phyloP scores from a whole-genome alignment of 2,888 invertebrate species.

The Nesidiocoris tenuis region DNA sequence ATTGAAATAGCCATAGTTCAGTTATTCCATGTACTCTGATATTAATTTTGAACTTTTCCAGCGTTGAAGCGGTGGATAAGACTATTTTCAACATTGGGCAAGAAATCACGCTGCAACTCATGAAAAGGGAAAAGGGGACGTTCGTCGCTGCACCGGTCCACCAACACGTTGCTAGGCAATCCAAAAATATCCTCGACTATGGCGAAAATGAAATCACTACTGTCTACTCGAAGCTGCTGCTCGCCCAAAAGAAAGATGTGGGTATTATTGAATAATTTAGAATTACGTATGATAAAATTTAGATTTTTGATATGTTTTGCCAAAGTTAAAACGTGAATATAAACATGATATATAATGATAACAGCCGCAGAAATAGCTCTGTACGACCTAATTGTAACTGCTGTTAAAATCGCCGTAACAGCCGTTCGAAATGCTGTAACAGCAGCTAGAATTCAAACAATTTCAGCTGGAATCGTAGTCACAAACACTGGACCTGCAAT shows the following conservation, averaged over 20 bases:
- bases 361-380: not conserved
- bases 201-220: conserved; percentile 59
- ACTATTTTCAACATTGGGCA: conserved; percentile 64
- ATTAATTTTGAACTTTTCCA: conserved; percentile 52
- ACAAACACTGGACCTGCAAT: too few species aligned
- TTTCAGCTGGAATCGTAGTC: too few species aligned
- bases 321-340: too few species aligned
- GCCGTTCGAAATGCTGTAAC: too few species aligned
- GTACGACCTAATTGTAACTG: not conserved
- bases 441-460: too few species aligned
- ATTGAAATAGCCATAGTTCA: not conserved
- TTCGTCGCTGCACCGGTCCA: conserved; percentile 60
- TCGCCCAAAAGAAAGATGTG: conserved; percentile 69
- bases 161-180: conserved; percentile 49
- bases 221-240: conserved; percentile 74
- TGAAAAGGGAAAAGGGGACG: conserved; percentile 71
- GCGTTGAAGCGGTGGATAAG: conserved; percentile 63
- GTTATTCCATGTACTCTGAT: not conserved
- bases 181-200: conserved; percentile 54
- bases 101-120: conserved; percentile 74
- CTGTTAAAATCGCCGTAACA: too few species aligned
- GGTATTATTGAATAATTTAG: too few species aligned
- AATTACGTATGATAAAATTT: too few species aligned
- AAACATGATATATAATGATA: too few species aligned
- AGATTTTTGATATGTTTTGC: too few species aligned